These are phyloP conservation scores for Hormaphis cornu DNA, from an alignment of 1,140 invertebrate genomes.

Conservation along the genomic window DNA sequence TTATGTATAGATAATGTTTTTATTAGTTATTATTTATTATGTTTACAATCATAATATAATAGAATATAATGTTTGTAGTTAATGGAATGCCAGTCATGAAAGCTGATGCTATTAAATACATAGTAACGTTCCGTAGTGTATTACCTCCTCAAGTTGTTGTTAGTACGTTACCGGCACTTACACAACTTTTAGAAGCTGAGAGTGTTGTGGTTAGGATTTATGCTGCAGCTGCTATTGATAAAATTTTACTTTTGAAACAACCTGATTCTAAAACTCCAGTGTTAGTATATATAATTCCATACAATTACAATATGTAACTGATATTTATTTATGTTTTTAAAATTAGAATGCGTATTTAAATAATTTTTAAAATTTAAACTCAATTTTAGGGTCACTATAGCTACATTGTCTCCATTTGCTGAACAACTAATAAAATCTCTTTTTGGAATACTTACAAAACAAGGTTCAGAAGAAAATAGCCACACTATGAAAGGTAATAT, in stretches of 20 bases:
- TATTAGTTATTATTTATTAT: neutral
- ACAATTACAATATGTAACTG: neutral
- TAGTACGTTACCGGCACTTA: conserved; percentile 62
- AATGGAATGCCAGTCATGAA: conserved; percentile 83
- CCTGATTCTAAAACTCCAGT: conserved; percentile 46
- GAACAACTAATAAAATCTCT: conserved; percentile 61
- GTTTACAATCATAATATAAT: neutral
- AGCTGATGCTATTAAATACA: conserved; percentile 90
- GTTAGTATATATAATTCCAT: conserved; percentile 42
- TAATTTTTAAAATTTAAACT: conserved; percentile 33
- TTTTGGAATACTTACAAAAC: conserved; percentile 59
- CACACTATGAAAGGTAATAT: conserved; percentile 84
- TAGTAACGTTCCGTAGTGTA: conserved; percentile 89
- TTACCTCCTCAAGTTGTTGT: conserved; percentile 69
- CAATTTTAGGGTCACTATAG: conserved; percentile 50
- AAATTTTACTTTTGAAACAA: conserved; percentile 65
- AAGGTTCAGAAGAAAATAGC: conserved; percentile 83
- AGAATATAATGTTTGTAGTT: conserved; percentile 50
- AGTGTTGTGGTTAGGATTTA: conserved; percentile 88
- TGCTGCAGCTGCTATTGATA: conserved; percentile 83
- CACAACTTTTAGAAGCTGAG: conserved; percentile 60
- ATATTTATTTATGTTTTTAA: conserved; percentile 34
- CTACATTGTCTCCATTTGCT: conserved; percentile 52
- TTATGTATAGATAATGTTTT: neutral
- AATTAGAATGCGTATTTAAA: neutral